phyloP scores from a whole-genome alignment of 2,797 vertebrate species.

The Acanthornis magna region DNA sequence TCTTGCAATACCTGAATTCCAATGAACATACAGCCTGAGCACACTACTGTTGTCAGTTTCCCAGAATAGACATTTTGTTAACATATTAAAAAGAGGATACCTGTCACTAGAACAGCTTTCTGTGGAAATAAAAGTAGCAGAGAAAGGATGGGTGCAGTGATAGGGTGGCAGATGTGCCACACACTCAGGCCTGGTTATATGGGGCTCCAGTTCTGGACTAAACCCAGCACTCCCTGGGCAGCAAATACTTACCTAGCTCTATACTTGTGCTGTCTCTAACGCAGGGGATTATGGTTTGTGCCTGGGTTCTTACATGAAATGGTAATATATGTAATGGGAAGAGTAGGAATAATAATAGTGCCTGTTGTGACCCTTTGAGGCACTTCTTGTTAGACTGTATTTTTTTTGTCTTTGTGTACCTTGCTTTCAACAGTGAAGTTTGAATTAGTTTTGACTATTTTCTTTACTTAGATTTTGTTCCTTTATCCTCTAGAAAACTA shows the following conservation, averaged over 20 bases:
- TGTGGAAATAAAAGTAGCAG: background rate
- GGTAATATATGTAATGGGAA: background rate
- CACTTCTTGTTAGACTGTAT: background rate
- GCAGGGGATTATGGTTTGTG: background rate
- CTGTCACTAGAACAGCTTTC: background rate
- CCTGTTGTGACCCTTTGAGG: background rate
- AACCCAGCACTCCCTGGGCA: background rate
- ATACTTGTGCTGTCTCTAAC: background rate
- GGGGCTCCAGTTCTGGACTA: background rate
- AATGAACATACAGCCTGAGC: background rate
- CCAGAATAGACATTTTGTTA: background rate
- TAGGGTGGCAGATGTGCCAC: background rate
- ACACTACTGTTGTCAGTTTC: background rate
- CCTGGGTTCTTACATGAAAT: background rate
- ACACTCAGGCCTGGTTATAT: background rate
- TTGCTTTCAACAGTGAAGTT: background rate
- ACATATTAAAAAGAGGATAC: background rate
- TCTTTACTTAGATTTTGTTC: background rate
- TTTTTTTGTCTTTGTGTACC: background rate
- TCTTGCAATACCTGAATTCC: background rate
- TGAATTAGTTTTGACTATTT: background rate
- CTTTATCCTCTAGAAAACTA: background rate
- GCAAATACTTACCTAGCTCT: background rate
- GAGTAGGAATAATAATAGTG: background rate
- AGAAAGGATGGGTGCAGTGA: background rate